These are phyloP conservation scores for Aphidoletes aphidimyza DNA, from an alignment of 2,888 invertebrate genomes.

Conservation along the genomic window DNA sequence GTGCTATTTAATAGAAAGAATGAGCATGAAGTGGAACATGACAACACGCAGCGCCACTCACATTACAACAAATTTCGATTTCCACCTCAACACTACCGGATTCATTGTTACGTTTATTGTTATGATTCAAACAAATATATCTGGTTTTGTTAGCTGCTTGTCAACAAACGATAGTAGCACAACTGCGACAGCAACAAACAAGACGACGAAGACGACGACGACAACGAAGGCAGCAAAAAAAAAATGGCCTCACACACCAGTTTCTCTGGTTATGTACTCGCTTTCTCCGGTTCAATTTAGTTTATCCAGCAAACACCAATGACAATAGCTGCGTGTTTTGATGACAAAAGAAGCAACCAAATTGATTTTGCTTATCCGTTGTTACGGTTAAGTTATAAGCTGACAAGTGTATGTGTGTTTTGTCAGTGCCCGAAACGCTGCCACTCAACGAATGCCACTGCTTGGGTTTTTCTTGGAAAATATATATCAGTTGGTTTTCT, in stretches of 20 bases:
- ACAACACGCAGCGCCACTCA: too few relatives aligned
- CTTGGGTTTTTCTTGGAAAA: too few relatives aligned
- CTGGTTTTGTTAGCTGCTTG: conserved; percentile 43
- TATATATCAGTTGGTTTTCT: too few relatives aligned
- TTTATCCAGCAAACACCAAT: conserved; percentile 10
- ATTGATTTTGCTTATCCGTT: conserved; percentile 37
- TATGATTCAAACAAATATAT: conserved; percentile 41
- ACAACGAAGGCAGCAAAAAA: too few relatives aligned
- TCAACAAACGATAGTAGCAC: not conserved
- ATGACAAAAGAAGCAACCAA: not conserved
- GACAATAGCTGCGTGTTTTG: not conserved
- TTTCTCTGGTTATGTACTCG: not conserved
- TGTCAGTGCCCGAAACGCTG: not conserved
- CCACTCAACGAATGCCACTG: too few relatives aligned
- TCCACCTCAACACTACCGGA: not conserved
- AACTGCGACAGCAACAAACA: not conserved
- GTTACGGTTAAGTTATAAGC: not conserved
- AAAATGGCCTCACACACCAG: not conserved
- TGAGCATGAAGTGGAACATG: too few relatives aligned
- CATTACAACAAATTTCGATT: not conserved
- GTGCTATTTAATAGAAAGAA: too few relatives aligned
- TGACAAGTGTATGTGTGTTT: not conserved
- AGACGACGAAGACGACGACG: too few relatives aligned
- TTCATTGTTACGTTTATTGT: conserved; percentile 21
- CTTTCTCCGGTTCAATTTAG: conserved; percentile 24